These are phyloP conservation scores for Cryptocheilus praepositus DNA, from an alignment of 2,888 invertebrate genomes.

Conservation along the genomic window DNA sequence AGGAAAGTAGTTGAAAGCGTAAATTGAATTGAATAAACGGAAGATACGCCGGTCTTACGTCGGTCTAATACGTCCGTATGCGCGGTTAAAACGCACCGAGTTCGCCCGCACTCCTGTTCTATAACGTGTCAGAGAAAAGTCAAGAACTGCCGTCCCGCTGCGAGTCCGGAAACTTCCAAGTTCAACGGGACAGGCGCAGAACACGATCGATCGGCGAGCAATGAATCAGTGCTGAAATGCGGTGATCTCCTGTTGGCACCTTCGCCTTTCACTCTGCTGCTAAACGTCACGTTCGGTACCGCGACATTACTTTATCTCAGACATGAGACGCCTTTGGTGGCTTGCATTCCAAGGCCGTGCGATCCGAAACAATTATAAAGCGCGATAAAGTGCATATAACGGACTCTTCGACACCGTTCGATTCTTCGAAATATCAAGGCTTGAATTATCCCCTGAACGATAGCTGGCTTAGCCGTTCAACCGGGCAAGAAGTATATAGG, in stretches of 20 bases:
- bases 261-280: slow-evolving; percentile 57
- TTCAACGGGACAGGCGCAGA: slow-evolving; percentile 15
- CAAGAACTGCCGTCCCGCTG: not conserved
- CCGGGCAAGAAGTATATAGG: no score
- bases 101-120: slow-evolving; percentile 5
- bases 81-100: slow-evolving; percentile 29
- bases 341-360: slow-evolving; percentile 2
- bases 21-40: slow-evolving; percentile 67
- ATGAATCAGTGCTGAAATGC: slow-evolving; percentile 48
- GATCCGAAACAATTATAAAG: not conserved
- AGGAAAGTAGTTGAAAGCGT: slow-evolving; percentile 69
- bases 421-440: no score
- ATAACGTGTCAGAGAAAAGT: not conserved
- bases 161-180: slow-evolving; percentile 15
- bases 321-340: not conserved
- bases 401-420: no score
- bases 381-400: no score
- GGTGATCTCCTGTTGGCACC: slow-evolving; percentile 49
- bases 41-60: slow-evolving; percentile 45
- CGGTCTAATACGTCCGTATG: slow-evolving; percentile 19
- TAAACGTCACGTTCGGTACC: no score
- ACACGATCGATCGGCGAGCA: slow-evolving; percentile 23
- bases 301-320: not conserved
- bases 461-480: no score
- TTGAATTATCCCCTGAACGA: no score